These are phyloP conservation scores for Theristicus caerulescens DNA, from an alignment of 2,113 vertebrate species.

Conservation along the genomic window DNA sequence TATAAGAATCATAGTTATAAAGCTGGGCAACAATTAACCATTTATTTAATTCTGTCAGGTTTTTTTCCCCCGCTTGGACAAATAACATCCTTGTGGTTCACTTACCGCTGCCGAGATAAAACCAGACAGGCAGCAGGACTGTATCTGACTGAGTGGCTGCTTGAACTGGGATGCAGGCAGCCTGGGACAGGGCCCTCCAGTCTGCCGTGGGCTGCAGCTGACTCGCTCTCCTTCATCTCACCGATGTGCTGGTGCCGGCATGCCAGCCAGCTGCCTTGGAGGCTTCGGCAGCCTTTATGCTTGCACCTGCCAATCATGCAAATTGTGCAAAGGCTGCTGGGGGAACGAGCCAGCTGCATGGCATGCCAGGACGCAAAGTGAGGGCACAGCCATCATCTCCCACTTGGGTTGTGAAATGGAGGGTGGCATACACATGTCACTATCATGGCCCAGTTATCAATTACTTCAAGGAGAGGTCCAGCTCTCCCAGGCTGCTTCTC, in stretches of 20 bases:
- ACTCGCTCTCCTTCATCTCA: not conserved
- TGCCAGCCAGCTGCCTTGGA: constrained; percentile 58
- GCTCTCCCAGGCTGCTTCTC: not conserved
- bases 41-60: not conserved
- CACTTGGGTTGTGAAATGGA: not conserved
- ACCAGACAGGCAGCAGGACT: not conserved
- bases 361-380: constrained; percentile 23
- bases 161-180: not conserved
- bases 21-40: not conserved
- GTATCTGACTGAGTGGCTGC: not conserved
- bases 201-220: constrained; percentile 51
- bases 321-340: constrained; percentile 29
- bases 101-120: fast-evolving
- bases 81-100: not conserved
- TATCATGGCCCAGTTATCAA: not conserved
- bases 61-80: not conserved
- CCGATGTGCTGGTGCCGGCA: not conserved
- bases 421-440: not conserved
- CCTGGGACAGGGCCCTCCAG: not conserved
- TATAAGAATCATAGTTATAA: not conserved
- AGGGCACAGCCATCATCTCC: not conserved
- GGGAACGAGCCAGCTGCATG: constrained; percentile 6
- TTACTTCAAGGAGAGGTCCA: not conserved
- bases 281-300: constrained; percentile 19
- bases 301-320: constrained; percentile 48